Evolutionary conservation across 2,888 invertebrate species (phyloP).

Genomic region (Achlya flavicornis): DNA sequence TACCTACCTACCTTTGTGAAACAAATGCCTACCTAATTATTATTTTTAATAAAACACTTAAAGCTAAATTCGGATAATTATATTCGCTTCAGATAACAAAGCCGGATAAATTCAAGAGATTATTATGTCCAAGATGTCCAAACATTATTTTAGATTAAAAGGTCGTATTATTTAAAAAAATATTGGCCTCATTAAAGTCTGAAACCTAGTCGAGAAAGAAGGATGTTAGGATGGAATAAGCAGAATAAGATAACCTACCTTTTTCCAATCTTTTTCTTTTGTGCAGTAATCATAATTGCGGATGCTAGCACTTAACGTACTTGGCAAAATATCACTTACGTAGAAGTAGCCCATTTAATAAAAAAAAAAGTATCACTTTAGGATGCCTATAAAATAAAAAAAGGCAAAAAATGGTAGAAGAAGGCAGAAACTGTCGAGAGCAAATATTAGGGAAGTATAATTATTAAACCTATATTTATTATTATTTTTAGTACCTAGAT

Average conservation of each 20-base stretch:
- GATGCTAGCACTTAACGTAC: slow-evolving; percentile 24
- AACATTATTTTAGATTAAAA: background rate
- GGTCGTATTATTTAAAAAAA: background rate
- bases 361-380: slow-evolving; percentile 18
- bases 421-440: background rate
- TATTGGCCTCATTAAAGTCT: background rate
- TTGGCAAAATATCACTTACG: slow-evolving; percentile 24
- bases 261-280: slow-evolving; percentile 5
- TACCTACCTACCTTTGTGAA: no score
- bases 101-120: no score
- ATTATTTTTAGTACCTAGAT: no score
- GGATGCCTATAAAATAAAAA: background rate
- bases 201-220: background rate
- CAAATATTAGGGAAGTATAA: background rate
- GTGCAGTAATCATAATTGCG: slow-evolving; percentile 15
- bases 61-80: no score
- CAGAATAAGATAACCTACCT: slow-evolving; percentile 1
- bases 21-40: no score
- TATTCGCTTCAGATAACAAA: background rate
- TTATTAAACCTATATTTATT: background rate
- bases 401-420: background rate
- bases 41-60: no score
- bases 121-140: no score
- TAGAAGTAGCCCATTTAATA: no score
- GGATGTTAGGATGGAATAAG: slow-evolving; percentile 8